These are phyloP conservation scores for Xylocopa sonorina DNA, from an alignment of 1,140 invertebrate genomes.

Conservation along the genomic window DNA sequence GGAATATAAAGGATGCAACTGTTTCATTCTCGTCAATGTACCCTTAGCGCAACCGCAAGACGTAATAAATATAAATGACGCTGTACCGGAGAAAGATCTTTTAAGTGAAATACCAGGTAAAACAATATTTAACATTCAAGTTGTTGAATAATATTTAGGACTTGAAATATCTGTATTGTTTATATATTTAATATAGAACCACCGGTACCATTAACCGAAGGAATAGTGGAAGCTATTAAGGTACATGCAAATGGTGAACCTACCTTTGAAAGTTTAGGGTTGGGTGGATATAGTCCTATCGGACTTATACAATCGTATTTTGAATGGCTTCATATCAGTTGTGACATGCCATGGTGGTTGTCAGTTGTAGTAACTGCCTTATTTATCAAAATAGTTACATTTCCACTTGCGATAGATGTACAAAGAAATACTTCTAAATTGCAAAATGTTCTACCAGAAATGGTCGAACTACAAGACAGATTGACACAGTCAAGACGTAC, in stretches of 20 bases:
- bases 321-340: slow-evolving; percentile 90
- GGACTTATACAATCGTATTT: slow-evolving; percentile 91
- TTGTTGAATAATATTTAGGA: not conserved
- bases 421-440: slow-evolving; percentile 91
- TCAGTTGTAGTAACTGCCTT: slow-evolving; percentile 90
- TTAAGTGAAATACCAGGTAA: slow-evolving; percentile 59
- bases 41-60: not conserved
- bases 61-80: not conserved
- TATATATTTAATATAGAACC: slow-evolving; percentile 19
- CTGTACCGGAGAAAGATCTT: not conserved
- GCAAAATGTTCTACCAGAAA: slow-evolving; percentile 91
- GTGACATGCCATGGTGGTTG: slow-evolving; percentile 94
- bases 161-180: not conserved
- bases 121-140: not conserved
- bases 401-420: slow-evolving; percentile 91
- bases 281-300: slow-evolving; percentile 89
- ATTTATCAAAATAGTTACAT: slow-evolving; percentile 87
- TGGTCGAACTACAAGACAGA: slow-evolving; percentile 90
- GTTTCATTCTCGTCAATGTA: not conserved
- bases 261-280: slow-evolving; percentile 89
- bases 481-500: slow-evolving; percentile 91
- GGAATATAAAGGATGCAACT: no score
- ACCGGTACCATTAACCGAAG: slow-evolving; percentile 61
- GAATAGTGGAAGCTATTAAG: slow-evolving; percentile 76
- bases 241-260: slow-evolving; percentile 85